Conservation (phyloP, 2,888 invertebrate genomes). For the Cetonia aurata region DNA sequence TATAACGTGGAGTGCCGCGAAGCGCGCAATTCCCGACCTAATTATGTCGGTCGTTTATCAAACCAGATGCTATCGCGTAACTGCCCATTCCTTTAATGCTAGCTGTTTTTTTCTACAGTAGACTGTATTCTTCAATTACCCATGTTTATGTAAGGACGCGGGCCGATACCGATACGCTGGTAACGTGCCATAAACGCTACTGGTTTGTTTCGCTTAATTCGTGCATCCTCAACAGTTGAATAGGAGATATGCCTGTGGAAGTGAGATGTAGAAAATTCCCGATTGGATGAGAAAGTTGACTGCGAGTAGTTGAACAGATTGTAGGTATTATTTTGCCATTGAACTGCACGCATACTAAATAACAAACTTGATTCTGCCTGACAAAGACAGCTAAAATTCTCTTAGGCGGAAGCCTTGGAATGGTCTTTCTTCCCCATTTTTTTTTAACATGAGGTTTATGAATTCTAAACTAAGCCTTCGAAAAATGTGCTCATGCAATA, state of each 20-base stretch:
- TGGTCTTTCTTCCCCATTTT: not conserved
- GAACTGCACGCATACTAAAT: too few relatives aligned
- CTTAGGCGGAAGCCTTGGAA: not conserved
- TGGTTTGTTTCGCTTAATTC: constrained; percentile 37
- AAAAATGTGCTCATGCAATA: too few relatives aligned
- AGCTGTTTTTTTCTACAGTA: not conserved
- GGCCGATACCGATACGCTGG: constrained; percentile 21
- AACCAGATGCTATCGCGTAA: constrained; percentile 37
- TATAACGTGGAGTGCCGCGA: constrained; percentile 19
- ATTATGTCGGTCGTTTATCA: constrained; percentile 39
- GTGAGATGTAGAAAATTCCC: too few relatives aligned
- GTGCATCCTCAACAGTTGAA: not conserved
- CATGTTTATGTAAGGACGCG: constrained; percentile 22
- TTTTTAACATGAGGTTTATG: too few relatives aligned
- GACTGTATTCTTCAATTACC: constrained; percentile 32
- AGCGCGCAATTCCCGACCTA: constrained; percentile 38
- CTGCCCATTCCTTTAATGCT: not conserved
- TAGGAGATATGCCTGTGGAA: too few relatives aligned
- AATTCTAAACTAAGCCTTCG: too few relatives aligned
- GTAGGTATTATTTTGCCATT: too few relatives aligned
- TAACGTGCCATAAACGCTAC: constrained; percentile 21
- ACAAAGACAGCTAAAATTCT: not conserved
- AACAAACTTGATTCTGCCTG: too few relatives aligned
- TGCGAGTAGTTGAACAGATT: too few relatives aligned
- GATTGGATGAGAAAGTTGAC: too few relatives aligned